Conservation (phyloP, 2,797 vertebrate species). For the Smutsia gigantea region DNA sequence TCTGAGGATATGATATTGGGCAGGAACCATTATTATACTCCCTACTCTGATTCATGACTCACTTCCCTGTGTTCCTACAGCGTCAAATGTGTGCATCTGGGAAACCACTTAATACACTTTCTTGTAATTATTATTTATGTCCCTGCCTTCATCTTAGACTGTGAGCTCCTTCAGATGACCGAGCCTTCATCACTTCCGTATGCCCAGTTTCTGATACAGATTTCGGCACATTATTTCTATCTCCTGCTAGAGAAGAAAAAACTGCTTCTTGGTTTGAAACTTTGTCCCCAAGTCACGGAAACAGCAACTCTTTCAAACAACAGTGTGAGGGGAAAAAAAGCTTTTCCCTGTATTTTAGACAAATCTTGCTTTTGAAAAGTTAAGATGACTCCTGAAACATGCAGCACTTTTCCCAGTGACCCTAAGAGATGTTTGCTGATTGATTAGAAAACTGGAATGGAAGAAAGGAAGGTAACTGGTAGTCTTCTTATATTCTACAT, state of each 20-base stretch:
- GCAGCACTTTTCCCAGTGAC: accelerated
- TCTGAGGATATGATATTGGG: neutral
- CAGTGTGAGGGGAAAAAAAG: neutral
- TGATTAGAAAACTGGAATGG: neutral
- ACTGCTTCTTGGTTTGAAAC: neutral
- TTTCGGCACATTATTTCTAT: neutral
- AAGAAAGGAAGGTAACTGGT: neutral
- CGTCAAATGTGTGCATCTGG: neutral
- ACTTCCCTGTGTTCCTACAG: neutral
- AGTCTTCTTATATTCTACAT: neutral
- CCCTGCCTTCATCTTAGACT: neutral
- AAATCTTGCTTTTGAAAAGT: neutral
- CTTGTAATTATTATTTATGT: neutral
- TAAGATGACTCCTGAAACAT: neutral
- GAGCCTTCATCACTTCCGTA: neutral
- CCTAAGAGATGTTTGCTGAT: neutral
- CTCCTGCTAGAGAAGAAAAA: neutral
- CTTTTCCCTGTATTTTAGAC: neutral
- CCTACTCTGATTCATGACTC: neutral
- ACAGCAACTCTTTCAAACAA: neutral
- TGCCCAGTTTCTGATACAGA: neutral
- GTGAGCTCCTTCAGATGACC: neutral
- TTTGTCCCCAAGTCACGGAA: neutral
- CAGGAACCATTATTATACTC: neutral
- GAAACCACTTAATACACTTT: neutral